Conservation (phyloP, 2,888 invertebrate genomes). For the Hyppa rectilinea region DNA sequence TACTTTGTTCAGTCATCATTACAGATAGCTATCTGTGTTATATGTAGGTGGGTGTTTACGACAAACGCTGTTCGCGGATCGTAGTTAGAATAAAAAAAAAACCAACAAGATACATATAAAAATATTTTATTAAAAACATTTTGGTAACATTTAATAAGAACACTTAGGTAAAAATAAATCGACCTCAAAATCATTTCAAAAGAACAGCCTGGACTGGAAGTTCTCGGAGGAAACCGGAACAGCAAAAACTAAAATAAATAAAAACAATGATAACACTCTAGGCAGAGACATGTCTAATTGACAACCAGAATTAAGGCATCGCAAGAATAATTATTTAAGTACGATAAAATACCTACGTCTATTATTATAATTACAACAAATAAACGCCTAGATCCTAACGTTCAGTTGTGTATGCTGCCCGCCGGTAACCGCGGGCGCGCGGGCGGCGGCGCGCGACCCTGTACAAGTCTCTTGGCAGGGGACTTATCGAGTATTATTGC, state of each 20-base stretch:
- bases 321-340: slow-evolving; percentile 91
- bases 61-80: slow-evolving; percentile 21
- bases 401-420: slow-evolving; percentile 76
- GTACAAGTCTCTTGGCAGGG: slow-evolving; percentile 81
- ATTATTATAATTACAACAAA: slow-evolving; percentile 91
- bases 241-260: slow-evolving; percentile 89
- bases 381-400: slow-evolving; percentile 87
- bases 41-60: slow-evolving; percentile 54
- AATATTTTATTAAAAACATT: slow-evolving; percentile 92
- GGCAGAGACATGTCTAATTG: slow-evolving; percentile 91
- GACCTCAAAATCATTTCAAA: slow-evolving; percentile 91
- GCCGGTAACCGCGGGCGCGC: slow-evolving; percentile 61
- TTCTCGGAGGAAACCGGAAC: slow-evolving; percentile 91
- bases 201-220: slow-evolving; percentile 91
- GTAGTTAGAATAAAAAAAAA: slow-evolving; percentile 64
- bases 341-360: slow-evolving; percentile 91
- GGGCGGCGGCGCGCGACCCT: slow-evolving; percentile 70
- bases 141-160: slow-evolving; percentile 92
- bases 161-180: slow-evolving; percentile 92
- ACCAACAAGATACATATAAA: slow-evolving; percentile 89
- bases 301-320: slow-evolving; percentile 92
- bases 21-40: slow-evolving; percentile 62
- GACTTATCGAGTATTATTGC: slow-evolving; percentile 89
- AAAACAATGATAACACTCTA: slow-evolving; percentile 90
- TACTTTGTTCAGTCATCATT: slow-evolving; percentile 64